These are phyloP conservation scores for Probosciger aterrimus DNA, from an alignment of 2,113 vertebrate species.

Conservation along the genomic window DNA sequence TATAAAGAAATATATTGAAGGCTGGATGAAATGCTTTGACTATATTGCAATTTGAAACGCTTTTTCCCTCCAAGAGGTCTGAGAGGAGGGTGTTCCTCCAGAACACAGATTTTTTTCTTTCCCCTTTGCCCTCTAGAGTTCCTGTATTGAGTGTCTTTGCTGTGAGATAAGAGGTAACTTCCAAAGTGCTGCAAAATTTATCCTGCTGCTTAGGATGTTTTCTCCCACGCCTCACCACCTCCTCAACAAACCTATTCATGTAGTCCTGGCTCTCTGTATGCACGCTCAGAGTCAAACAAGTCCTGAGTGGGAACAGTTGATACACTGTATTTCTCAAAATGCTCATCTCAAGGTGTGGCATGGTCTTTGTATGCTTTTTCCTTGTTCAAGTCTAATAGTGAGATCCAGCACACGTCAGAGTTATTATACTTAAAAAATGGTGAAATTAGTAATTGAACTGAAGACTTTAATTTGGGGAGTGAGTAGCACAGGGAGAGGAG, in stretches of 20 bases:
- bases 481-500: neutral
- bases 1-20: neutral
- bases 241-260: neutral
- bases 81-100: neutral
- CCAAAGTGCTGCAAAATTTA: neutral
- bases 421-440: neutral
- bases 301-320: neutral
- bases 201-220: neutral
- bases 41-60: neutral
- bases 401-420: neutral
- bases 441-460: neutral
- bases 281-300: neutral
- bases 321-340: neutral
- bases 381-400: neutral
- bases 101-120: neutral
- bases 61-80: neutral
- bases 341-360: neutral
- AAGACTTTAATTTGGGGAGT: neutral
- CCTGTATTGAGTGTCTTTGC: neutral
- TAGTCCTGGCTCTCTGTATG: neutral
- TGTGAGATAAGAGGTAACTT: neutral
- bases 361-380: neutral
- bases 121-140: neutral
- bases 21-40: neutral
- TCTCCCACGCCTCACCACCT: neutral